phyloP scores from a whole-genome alignment of 2,113 vertebrate genomes.

The Elephas maximus region DNA sequence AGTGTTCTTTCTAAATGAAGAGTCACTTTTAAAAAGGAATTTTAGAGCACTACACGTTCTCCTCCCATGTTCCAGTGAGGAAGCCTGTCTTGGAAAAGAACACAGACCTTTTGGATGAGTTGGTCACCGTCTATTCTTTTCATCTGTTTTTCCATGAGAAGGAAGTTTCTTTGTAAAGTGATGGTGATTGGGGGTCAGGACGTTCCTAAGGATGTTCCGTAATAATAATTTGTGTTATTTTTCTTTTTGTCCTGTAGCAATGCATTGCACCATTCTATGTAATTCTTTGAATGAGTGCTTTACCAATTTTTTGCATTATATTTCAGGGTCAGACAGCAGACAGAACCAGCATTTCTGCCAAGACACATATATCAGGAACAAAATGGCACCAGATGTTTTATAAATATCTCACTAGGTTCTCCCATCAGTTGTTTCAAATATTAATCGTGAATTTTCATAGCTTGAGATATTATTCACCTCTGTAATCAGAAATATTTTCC shows the following conservation, averaged over 20 bases:
- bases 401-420: not conserved
- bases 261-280: not conserved
- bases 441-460: not conserved
- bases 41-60: not conserved
- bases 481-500: slow-evolving; percentile 36
- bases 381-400: not conserved
- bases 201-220: not conserved
- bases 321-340: not conserved
- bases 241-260: not conserved
- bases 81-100: not conserved
- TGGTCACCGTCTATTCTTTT: not conserved
- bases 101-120: not conserved
- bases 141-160: not conserved
- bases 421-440: slow-evolving; percentile 23
- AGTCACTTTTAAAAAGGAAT: not conserved
- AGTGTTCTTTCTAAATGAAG: not conserved
- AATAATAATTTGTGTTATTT: not conserved
- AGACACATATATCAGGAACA: not conserved
- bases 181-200: not conserved
- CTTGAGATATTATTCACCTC: slow-evolving; percentile 22
- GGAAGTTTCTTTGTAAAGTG: not conserved
- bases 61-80: not conserved
- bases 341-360: not conserved
- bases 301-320: not conserved
- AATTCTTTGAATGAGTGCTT: not conserved